Base-by-base conservation (phyloP, 2,113 vertebrate genomes). In the Cisticola juncidis region DNA sequence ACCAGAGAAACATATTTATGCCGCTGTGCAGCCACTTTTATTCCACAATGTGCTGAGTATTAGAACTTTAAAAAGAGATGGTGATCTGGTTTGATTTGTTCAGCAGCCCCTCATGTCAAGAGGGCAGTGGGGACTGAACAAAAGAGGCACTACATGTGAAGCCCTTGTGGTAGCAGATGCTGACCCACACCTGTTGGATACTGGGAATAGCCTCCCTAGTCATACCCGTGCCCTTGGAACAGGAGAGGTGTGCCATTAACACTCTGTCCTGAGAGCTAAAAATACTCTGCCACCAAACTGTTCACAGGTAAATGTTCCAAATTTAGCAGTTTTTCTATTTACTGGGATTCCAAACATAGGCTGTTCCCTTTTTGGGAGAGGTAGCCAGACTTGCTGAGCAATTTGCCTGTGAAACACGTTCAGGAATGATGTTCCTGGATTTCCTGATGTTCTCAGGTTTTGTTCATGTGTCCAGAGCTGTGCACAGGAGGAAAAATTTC, bases 241-340 rank as follows among this genome's bases (percentile, higher is more conserved):
- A 16, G 73, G 82, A 91, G 94, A 95, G 95, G 79, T 93, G 82
- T 81, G 77, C 29, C 79, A 45, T 73, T 88, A 81, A 68, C 66
- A 48, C 64, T 9, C 65, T 69, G 48, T 45, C 68, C 82, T 22
- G 12, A 13, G 15, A 31, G 21, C 90, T 94, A 90, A 93, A 96
- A 92, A 93, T 95, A 94, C 1, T 12, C 44, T 33, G 60, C 74
- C 38, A 1, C 31, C 71, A 38, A 66, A n/a, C 71, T 79, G 79
- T 74, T 93, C 90, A 53, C 88, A 96, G 95, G 93, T 94, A 95
- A 14, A 90, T 57, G 77, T 93, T 92, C 86, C 92, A 88, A 60
- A 83, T 68, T 44, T 70, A 93, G 90, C 29, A 33, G 65, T 14
- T 66, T 60, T 78, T 86, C 71, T 83, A 20, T 73, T 83, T 81